phyloP scores from a whole-genome alignment of 2,797 vertebrate species.

The Numenius phaeopus region DNA sequence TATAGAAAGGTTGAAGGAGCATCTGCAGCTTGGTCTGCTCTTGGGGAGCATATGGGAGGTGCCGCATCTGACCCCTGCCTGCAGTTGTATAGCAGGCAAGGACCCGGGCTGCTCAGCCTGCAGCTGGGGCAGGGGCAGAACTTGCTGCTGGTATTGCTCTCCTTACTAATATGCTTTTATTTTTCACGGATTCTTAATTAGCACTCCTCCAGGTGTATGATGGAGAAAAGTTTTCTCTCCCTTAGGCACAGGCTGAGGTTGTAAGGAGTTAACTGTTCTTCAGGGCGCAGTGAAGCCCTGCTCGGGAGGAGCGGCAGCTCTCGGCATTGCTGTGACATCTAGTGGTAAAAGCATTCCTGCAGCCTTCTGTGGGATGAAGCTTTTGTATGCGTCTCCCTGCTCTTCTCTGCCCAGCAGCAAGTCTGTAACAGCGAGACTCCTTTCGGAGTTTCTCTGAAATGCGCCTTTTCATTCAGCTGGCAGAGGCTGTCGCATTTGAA shows the following conservation, averaged over 20 bases:
- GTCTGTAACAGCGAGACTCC: rapidly evolving
- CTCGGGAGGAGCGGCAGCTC: neutral
- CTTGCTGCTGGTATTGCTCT: neutral
- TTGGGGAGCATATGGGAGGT: rapidly evolving
- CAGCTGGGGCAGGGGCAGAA: neutral
- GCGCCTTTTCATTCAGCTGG: neutral
- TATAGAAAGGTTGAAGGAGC: neutral
- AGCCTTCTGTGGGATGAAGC: neutral
- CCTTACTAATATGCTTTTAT: neutral
- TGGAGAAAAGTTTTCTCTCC: neutral
- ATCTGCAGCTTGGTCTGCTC: neutral
- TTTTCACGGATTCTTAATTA: neutral
- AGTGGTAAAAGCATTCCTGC: conserved; percentile 29
- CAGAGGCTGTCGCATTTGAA: rapidly evolving
- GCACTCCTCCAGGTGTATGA: rapidly evolving
- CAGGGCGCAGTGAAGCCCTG: neutral
- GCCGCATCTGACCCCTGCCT: neutral
- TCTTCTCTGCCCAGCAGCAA: neutral
- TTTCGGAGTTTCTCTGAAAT: neutral
- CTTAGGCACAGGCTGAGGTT: neutral
- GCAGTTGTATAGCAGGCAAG: rapidly evolving
- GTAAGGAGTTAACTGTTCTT: neutral
- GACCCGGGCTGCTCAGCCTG: neutral
- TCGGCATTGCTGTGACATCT: conserved; percentile 62
- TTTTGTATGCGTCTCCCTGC: neutral